Conservation (phyloP, 2,113 vertebrate genomes). For the Lipotes vexillifer region DNA sequence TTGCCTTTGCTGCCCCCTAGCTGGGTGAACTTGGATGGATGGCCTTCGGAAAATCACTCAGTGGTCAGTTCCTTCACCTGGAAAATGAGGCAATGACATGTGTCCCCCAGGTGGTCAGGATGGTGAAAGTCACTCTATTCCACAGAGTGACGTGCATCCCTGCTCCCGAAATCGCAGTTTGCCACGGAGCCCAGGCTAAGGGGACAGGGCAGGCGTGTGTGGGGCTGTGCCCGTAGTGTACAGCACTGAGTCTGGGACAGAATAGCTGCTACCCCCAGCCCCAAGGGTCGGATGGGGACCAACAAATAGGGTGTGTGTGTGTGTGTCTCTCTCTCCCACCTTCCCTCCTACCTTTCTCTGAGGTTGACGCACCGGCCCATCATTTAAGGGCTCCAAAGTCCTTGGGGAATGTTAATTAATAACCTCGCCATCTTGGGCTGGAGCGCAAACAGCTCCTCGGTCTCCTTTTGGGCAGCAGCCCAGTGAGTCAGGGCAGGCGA, state of each 20-base stretch:
- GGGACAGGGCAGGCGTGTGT: background rate
- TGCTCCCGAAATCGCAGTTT: background rate
- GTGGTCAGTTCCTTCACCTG: background rate
- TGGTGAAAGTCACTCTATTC: background rate
- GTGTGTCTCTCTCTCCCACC: too few relatives aligned
- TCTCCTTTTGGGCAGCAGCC: background rate
- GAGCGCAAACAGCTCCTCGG: background rate
- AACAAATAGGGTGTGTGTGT: too few relatives aligned
- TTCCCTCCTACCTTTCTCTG: background rate
- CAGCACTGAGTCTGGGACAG: background rate
- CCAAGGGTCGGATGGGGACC: background rate
- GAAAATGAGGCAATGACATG: background rate
- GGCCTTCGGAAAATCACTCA: background rate
- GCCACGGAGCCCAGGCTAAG: background rate
- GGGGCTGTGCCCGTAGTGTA: too few relatives aligned
- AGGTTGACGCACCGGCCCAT: background rate
- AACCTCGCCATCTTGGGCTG: background rate
- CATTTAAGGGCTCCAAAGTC: background rate
- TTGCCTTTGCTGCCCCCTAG: background rate
- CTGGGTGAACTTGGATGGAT: background rate
- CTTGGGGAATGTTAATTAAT: background rate
- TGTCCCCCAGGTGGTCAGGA: background rate
- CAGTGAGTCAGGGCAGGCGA: conserved; percentile 42
- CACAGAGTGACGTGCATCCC: background rate
- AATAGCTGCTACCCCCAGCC: rapidly evolving